phyloP scores from a whole-genome alignment of 2,888 invertebrate species.

The Ichneumoninae sp. region DNA sequence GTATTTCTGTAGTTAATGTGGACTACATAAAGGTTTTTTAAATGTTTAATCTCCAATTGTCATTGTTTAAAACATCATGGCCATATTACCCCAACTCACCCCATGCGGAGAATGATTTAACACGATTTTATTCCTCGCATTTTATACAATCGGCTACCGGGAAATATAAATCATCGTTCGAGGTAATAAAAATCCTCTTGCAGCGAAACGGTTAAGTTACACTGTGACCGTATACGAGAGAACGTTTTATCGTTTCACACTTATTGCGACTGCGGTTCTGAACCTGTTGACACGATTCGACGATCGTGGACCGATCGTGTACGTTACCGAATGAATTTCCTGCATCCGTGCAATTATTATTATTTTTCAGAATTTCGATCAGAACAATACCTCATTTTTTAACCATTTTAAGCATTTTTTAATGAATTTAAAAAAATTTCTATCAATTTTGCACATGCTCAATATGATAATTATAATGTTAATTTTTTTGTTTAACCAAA shows the following conservation, averaged over 20 bases:
- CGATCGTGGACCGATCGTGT: slow-evolving; percentile 8
- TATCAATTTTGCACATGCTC: neutral
- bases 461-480: neutral
- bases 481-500: neutral
- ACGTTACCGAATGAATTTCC: slow-evolving; percentile 52
- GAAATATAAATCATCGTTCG: neutral
- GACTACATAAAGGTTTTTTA: too few relatives aligned
- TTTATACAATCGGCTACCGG: neutral
- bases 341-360: neutral
- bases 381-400: neutral
- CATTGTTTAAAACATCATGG: too few relatives aligned
- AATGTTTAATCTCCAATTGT: too few relatives aligned
- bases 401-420: neutral
- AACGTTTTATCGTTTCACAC: neutral
- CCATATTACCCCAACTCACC: too few relatives aligned
- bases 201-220: neutral
- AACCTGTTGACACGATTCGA: slow-evolving; percentile 2
- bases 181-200: neutral
- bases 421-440: neutral
- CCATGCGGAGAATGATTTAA: neutral
- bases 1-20: too few relatives aligned
- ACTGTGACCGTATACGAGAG: neutral
- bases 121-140: neutral
- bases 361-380: neutral
- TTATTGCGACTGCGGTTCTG: neutral